Base-by-base conservation (phyloP, 2,113 vertebrate genomes). In the Ammospiza caudacuta region DNA sequence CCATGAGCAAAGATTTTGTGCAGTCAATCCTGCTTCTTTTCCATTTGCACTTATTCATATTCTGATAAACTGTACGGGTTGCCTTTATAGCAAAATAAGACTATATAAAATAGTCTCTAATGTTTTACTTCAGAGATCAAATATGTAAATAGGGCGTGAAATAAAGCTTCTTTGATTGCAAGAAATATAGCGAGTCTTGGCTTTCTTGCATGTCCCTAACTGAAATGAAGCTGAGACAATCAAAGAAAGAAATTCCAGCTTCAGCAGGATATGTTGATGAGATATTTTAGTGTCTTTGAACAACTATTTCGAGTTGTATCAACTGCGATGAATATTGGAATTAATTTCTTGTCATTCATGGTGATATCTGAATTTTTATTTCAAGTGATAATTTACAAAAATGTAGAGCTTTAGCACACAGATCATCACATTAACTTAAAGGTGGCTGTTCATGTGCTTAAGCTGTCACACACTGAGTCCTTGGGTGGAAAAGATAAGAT, bases 271-370 rank as follows among this genome's bases (percentile, higher is more conserved):
- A 76, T 9, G 2, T 31, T 85, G n/a, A 83, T 59, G 23, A 58
- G 22, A 77, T 51, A 80, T 69, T 66, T 76, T 43, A 12, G 7
- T 51, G 29, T 43, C 31, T 35, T 68, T 95, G 67, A 78, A 89
- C 51, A 69, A 54, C 12, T 78, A 23, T 49, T 83, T 61, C 85
- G 27, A 85, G 73, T 28, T 69, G 1, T 39, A 83, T 29, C n/a
- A 49, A 13, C 10, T 74, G 5, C 0, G 1, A 37, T 46, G 41
- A 85, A 62, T 6, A 54, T 51, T 2, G 1, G 23, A 76, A 73
- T 80, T 73, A 2, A 80, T 33, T 90, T 76, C 67, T 62, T 72
- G n/a, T 49, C 5, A 22, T 64, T 79, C 1, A 0, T 68, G 31
- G 28, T 54, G 12, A 14, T 80, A 76, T 39, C 25, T 62, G 28